Base-by-base conservation (phyloP, 2,113 vertebrate genomes). In the Sylvietta virens region DNA sequence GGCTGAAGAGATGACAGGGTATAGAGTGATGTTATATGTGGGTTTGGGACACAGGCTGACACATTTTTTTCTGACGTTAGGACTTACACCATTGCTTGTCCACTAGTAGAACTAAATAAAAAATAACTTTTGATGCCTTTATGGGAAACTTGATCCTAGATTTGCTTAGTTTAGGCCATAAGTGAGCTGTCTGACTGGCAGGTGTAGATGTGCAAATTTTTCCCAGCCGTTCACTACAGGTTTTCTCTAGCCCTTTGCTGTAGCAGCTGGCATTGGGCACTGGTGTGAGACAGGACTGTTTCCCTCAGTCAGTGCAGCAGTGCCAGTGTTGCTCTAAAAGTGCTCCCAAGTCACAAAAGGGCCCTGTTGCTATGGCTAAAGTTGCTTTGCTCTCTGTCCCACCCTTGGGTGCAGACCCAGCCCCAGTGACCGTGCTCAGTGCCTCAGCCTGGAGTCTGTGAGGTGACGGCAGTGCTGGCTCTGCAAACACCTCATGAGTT, bases 401-500 rank as follows among this genome's bases (percentile, higher is more conserved):
- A 17, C n/a, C 16, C 19, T 16, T 39, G 37, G 18, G 27, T 39
- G 40, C 70, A 71, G 44, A 30, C 19, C 39, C 8, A 26, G 48
- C 42, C 14, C 48, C 42, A 11, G 8, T 18, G 33, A 61, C 8
- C 1, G 0, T 12, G 15, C 7, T 31, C 66, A 57, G 17, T 69
- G 66, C 24, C 73, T 76, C 47, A 76, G 62, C 31, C 53, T 61
- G 22, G 8, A 53, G 31, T 1, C 40, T 48, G 1, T 20, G 51
- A 10, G 42, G 23, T 5, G 60, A 67, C 44, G 48, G 74, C 79
- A 74, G 1, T 22, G 58, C 37, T 65, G 54, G 28, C 37, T 37
- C 30, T 44, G 48, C 3, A 1, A 5, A 14, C 42, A 16, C 48
- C 0, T 0, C 23, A 10, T 5, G 6, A 39, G n/a, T 26, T 44